Conservation (phyloP, 2,888 invertebrate species). For the Eretmocerus hayati region DNA sequence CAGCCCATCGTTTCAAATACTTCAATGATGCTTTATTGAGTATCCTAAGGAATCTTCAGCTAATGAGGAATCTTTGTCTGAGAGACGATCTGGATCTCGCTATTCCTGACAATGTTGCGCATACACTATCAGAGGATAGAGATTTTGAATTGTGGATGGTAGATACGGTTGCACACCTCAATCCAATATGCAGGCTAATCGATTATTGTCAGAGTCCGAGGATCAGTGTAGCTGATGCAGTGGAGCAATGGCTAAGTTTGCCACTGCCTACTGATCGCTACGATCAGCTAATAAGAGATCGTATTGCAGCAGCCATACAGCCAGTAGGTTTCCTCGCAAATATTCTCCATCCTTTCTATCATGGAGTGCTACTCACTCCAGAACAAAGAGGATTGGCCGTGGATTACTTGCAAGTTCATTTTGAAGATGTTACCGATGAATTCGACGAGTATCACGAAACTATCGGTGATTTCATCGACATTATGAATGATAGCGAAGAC, state of each 20-base stretch:
- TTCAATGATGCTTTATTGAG: not conserved
- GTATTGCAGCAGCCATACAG: not conserved
- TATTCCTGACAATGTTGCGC: too few species aligned
- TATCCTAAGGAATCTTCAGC: not conserved
- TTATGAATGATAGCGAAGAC: too few species aligned
- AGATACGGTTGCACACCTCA: not conserved
- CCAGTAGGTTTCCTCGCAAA: not conserved
- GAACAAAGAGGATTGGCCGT: not conserved
- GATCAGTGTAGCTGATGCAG: not conserved
- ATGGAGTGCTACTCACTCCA: not conserved
- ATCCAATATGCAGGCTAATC: not conserved
- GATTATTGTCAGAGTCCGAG: not conserved
- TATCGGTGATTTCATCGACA: too few species aligned
- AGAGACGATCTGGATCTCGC: not conserved
- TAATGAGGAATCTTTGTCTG: not conserved
- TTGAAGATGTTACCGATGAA: too few species aligned
- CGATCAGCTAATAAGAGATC: not conserved
- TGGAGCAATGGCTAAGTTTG: not conserved
- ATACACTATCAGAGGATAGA: not conserved
- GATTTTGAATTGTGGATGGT: not conserved
- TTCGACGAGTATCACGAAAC: too few species aligned
- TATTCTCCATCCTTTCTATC: not conserved
- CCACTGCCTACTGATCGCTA: not conserved
- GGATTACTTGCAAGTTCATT: not conserved
- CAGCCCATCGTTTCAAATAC: not conserved